A percentile compares a stretch with the other conserved stretches of the same genome.
These are phyloP conservation scores for Nicator chloris DNA, from an alignment of 2,113 vertebrate species.

Conservation along the genomic window DNA sequence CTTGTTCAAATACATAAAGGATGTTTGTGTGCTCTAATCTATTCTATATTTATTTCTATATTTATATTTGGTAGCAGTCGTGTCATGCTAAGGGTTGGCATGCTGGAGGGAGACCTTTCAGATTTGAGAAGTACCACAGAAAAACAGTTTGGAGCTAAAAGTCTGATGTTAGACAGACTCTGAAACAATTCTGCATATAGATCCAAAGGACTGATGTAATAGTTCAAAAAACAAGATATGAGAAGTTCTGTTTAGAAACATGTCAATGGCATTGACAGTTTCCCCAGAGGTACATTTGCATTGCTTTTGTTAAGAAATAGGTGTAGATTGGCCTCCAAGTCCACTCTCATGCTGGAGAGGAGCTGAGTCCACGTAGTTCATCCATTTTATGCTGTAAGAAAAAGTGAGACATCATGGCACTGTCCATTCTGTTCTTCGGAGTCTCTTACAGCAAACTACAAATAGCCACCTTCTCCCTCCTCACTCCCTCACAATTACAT, in stretches of 20 bases:
- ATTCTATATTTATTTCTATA: background rate
- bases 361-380: background rate
- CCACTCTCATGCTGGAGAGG: background rate
- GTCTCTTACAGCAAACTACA: background rate
- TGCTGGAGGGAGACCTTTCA: background rate
- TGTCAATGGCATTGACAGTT: background rate
- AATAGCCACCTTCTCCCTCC: background rate
- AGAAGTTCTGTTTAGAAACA: background rate
- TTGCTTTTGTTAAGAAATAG: background rate
- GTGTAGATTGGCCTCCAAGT: background rate
- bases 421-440: background rate
- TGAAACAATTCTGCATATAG: background rate
- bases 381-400: background rate
- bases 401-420: background rate
- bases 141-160: background rate
- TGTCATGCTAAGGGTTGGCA: background rate
- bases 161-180: background rate
- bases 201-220: background rate
- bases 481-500: background rate
- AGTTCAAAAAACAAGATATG: background rate
- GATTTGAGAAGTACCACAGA: background rate
- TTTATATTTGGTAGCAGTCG: background rate
- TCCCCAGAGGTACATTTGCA: background rate
- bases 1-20: background rate
- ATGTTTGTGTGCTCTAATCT: background rate